phyloP scores from a whole-genome alignment of 2,888 invertebrate species.

The Gnatocerus cornutus region DNA sequence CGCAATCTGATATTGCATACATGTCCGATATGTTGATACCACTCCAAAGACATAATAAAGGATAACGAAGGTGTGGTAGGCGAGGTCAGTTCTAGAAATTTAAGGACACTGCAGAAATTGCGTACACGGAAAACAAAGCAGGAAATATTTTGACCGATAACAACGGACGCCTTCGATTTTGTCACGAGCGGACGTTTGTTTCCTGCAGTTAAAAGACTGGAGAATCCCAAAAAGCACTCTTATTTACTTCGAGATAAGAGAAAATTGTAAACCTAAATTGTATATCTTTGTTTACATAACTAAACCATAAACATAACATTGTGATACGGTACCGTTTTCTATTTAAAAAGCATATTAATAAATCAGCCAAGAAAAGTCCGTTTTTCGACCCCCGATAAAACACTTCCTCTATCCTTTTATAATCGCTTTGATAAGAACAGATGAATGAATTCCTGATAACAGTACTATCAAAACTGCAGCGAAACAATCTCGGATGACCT shows the following conservation, averaged over 20 bases:
- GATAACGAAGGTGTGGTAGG: conserved; percentile 33
- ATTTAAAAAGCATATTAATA: neutral
- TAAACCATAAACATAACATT: conserved; percentile 41
- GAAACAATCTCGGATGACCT: no score
- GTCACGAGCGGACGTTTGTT: conserved; percentile 27
- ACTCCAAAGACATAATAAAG: conserved; percentile 28
- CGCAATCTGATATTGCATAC: conserved; percentile 42
- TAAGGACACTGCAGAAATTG: conserved; percentile 34
- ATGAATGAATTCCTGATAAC: no score
- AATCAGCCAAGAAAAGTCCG: neutral
- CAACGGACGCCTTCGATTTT: conserved; percentile 22
- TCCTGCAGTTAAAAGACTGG: conserved; percentile 6
- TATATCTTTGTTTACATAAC: conserved; percentile 38
- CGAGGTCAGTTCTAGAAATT: conserved; percentile 46
- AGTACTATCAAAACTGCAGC: no score
- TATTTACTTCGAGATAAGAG: conserved; percentile 34
- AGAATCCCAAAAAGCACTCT: conserved; percentile 22
- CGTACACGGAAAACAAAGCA: conserved; percentile 41
- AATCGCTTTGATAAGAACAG: no score
- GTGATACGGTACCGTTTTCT: conserved; percentile 23
- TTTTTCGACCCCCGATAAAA: neutral
- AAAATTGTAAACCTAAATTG: conserved; percentile 37
- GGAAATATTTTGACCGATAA: conserved; percentile 23
- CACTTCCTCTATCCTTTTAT: no score
- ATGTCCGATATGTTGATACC: conserved; percentile 21